A percentile compares a stretch with the other conserved stretches of the same genome.
Conservation (phyloP, 2,888 invertebrate genomes). For the Tetrapedia diversipes region DNA sequence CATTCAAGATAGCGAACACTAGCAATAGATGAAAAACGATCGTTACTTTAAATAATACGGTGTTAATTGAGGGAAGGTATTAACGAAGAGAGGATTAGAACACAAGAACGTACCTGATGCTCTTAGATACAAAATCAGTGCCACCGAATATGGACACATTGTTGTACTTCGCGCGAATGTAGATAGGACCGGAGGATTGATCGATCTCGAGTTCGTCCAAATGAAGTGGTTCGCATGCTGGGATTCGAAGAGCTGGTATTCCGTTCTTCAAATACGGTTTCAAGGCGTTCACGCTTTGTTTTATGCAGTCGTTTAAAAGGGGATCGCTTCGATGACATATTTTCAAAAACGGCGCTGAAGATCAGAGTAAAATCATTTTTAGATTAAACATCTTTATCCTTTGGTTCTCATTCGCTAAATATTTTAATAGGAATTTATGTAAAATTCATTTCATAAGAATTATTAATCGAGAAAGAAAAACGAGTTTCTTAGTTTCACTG, state of each 20-base stretch:
- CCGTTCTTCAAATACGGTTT: conserved; percentile 86
- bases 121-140: conserved; percentile 86
- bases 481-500: not conserved
- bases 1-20: too few relatives aligned
- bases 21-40: too few relatives aligned
- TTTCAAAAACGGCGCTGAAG: conserved; percentile 87
- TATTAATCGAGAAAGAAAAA: too few relatives aligned
- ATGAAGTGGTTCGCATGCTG: conserved; percentile 88
- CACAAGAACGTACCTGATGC: conserved; percentile 85
- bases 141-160: conserved; percentile 87
- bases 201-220: conserved; percentile 88
- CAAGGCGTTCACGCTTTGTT: conserved; percentile 85
- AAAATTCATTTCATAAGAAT: not conserved
- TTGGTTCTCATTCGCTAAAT: not conserved
- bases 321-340: conserved; percentile 87
- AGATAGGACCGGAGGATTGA: conserved; percentile 88
- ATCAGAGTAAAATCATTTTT: not conserved
- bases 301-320: conserved; percentile 86
- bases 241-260: conserved; percentile 88
- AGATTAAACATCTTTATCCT: not conserved
- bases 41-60: too few relatives aligned
- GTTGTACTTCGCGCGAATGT: conserved; percentile 87
- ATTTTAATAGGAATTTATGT: too few relatives aligned
- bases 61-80: too few relatives aligned
- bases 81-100: not conserved